A percentile compares a stretch with the other conserved stretches of the same genome.
Conservation (phyloP, 1,140 invertebrate species). For the Harpegnathos saltator region DNA sequence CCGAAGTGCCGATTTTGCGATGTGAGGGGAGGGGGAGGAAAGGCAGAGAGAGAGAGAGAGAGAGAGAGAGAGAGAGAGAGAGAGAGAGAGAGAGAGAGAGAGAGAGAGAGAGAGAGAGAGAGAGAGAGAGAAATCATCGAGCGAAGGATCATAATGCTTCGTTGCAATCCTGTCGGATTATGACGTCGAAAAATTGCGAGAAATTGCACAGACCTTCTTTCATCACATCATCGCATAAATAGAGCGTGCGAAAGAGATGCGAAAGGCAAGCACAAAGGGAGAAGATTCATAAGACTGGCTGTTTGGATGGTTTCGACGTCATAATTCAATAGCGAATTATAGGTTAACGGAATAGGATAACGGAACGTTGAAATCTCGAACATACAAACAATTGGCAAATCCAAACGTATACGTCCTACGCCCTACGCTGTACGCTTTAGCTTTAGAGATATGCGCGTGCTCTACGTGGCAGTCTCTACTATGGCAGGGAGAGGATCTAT, state of each 20-base stretch:
- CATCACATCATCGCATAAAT: not conserved
- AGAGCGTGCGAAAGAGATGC: too few species aligned
- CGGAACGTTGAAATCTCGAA: too few species aligned
- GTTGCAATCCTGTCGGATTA: slow-evolving; percentile 9
- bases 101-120: not conserved
- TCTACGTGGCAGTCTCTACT: slow-evolving; percentile 65
- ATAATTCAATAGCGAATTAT: slow-evolving; percentile 1
- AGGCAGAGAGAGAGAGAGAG: slow-evolving; percentile 1
- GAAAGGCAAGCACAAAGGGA: not conserved
- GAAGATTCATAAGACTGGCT: not conserved
- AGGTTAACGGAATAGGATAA: not conserved
- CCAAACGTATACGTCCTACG: too few species aligned
- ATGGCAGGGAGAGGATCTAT: slow-evolving; percentile 58
- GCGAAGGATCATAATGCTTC: not conserved
- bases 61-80: not conserved
- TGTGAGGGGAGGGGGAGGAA: not conserved
- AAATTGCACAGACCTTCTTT: slow-evolving; percentile 4
- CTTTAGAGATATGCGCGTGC: slow-evolving; percentile 50
- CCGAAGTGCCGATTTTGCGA: not conserved
- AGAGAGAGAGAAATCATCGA: slow-evolving; percentile 21
- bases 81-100: slow-evolving; percentile 1
- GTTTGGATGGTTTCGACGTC: not conserved
- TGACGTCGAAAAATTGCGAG: not conserved
- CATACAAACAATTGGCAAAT: not conserved
- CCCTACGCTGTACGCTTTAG: slow-evolving; percentile 31